Evolutionary conservation across 1,140 invertebrate species (phyloP), one percentile per base, ranked within the genome.

Genomic region (Drosophila yakuba): DNA sequence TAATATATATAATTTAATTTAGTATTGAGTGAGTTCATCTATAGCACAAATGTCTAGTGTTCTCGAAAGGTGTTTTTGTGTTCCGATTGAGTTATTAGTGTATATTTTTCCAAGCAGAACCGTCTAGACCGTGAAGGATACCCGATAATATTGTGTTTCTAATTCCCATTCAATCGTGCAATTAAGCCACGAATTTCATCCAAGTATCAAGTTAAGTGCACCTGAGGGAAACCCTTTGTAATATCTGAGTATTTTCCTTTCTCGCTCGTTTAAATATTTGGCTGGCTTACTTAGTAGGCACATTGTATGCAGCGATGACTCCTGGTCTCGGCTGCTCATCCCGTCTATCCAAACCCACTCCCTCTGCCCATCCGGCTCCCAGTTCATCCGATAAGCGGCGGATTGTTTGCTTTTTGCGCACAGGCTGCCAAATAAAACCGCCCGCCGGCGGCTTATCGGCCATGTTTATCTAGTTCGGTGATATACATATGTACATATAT

Each of bases 381-480:
- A n/a, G 47, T 44, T 38, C 39, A 58, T 67, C 60, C 45, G 81
- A 85, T 88, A 85, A 88, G 82, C 44, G 8, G 7, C 10, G 45
- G n/a, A 32, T 43, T 75, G 54, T 61, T 66, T 77, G 43, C 44
- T 32, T 84, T 84, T 80, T 80, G 80, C 80, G 76, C 72, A 85
- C 73, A 71, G 56, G 61, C 62, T 48, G 60, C 69, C 38, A 66
- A 75, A 75, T 66, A 75, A 57, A 38, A 60, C 48, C 66, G 67
- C 41, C 62, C 62, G 63, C 58, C 56, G 39, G 4, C 15, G 28
- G 54, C 58, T 85, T 61, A 73, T 59, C 79, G 51, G 47, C 43
- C 15, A 48, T 71, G 80, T 86, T 72, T 82, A 78, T 45, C 61
- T 66, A 55, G 48, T 50, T 75, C 52, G 36, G 36, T 66, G 48